phyloP scores from a whole-genome alignment of 1,140 invertebrate genomes.

The Rhopalosiphum padi region DNA sequence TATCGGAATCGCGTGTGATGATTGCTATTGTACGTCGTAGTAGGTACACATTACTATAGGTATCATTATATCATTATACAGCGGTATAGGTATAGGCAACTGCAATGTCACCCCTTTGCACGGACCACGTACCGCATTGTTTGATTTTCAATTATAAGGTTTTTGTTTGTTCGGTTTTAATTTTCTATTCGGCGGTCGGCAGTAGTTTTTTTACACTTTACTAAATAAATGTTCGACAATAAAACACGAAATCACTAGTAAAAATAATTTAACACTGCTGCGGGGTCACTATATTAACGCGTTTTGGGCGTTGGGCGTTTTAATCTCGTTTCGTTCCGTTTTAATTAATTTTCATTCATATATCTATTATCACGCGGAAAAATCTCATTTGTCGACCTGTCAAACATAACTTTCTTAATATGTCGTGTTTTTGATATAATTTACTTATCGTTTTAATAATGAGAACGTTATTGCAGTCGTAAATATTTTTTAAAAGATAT shows the following conservation, averaged over 20 bases:
- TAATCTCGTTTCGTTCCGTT: constrained; percentile 5
- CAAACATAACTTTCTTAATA: background rate
- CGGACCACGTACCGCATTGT: background rate
- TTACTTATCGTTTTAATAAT: background rate
- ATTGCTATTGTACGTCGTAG: background rate
- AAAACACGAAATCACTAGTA: background rate
- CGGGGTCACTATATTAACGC: constrained; percentile 5
- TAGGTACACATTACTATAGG: background rate
- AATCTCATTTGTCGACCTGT: constrained; percentile 4
- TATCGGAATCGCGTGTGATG: background rate
- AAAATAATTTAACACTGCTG: background rate
- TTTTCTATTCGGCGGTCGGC: background rate
- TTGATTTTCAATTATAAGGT: background rate
- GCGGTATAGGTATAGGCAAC: background rate
- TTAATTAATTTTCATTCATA: constrained; percentile 28
- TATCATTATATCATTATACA: background rate
- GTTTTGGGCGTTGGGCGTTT: constrained; percentile 9
- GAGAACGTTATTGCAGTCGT: background rate
- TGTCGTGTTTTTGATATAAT: background rate
- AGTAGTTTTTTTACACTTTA: constrained; percentile 1
- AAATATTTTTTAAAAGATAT: background rate
- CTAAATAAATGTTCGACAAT: background rate
- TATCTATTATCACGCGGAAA: background rate
- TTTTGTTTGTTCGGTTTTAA: background rate
- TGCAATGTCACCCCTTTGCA: background rate